Evolutionary conservation across 2,888 invertebrate species (phyloP).

Genomic region (Atethmia centrago): DNA sequence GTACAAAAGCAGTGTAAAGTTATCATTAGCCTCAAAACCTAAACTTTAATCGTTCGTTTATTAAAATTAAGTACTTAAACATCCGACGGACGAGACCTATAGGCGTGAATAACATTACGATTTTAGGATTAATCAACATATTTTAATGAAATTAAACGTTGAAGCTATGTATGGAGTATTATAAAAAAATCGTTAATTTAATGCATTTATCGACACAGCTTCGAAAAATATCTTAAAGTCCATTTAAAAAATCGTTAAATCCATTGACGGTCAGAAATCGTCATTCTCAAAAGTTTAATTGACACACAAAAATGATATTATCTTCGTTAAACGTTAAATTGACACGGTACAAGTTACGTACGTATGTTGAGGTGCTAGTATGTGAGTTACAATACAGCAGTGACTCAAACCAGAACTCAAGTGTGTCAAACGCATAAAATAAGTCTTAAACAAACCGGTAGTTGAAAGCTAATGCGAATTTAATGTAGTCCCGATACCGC

Average conservation of each 20-base stretch:
- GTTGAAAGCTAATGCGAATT: conserved; percentile 84
- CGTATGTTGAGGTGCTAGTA: conserved; percentile 36
- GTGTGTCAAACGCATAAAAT: conserved; percentile 77
- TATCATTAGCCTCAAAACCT: conserved; percentile 55
- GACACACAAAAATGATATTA: conserved; percentile 28
- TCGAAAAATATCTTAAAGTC: conserved; percentile 28
- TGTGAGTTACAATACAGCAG: conserved; percentile 61
- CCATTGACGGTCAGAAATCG: conserved; percentile 21
- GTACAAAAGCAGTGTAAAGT: conserved; percentile 50
- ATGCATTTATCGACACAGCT: conserved; percentile 29
- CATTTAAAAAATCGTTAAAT: conserved; percentile 39
- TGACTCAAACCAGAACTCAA: conserved; percentile 68
- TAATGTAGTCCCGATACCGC: conserved; percentile 81
- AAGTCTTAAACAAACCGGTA: conserved; percentile 76
- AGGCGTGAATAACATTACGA: conserved; percentile 66
- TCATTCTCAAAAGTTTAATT: conserved; percentile 43
- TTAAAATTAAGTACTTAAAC: conserved; percentile 63
- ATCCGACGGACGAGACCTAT: conserved; percentile 46
- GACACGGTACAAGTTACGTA: conserved; percentile 30
- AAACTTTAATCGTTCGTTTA: conserved; percentile 62
- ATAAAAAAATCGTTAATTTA: conserved; percentile 51
- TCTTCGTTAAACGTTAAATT: conserved; percentile 42
- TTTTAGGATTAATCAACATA: conserved; percentile 67
- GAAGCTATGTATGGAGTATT: conserved; percentile 39
- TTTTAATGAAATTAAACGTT: conserved; percentile 62